Percentiles rank a stretch among this genome's conserved stretches.
Evolutionary conservation across 2,888 invertebrate species (phyloP).

Genomic region (Eupithecia subfuscata): DNA sequence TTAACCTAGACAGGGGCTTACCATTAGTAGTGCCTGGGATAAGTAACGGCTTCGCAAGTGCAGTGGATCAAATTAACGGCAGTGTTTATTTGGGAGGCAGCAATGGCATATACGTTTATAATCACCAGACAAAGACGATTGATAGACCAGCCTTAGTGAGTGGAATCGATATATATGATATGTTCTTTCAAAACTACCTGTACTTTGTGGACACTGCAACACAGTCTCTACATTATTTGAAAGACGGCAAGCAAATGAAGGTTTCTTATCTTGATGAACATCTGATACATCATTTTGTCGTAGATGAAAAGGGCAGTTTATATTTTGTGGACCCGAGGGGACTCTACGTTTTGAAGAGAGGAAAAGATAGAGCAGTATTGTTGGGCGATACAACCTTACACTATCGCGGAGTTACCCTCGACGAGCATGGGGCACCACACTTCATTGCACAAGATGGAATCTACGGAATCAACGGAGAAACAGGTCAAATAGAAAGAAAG

Average conservation of each 20-base stretch:
- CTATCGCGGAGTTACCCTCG: conserved; percentile 60
- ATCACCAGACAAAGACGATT: conserved; percentile 54
- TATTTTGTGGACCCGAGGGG: conserved; percentile 61
- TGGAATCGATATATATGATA: conserved; percentile 64
- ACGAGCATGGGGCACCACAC: conserved; percentile 55
- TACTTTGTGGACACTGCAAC: conserved; percentile 65
- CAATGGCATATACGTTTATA: conserved; percentile 66
- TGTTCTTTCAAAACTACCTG: conserved; percentile 59
- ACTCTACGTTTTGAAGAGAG: conserved; percentile 52
- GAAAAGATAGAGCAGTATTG: conserved; percentile 48
- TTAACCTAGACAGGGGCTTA: conserved; percentile 57
- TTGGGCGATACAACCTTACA: conserved; percentile 52
- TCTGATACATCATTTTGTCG: conserved; percentile 61
- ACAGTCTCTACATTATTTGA: conserved; percentile 56
- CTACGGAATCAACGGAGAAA: conserved; percentile 54
- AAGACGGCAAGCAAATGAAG: conserved; percentile 44
- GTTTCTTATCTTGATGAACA: conserved; percentile 52
- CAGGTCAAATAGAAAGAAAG: conserved; percentile 50
- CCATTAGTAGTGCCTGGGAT: conserved; percentile 60
- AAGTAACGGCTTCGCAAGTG: conserved; percentile 67
- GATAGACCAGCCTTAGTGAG: conserved; percentile 53
- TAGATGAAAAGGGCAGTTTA: conserved; percentile 55
- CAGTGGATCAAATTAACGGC: conserved; percentile 60
- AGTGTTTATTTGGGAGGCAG: conserved; percentile 66
- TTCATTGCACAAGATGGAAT: conserved; percentile 64